Evolutionary conservation across 2,113 vertebrate species (phyloP).

Genomic region (Campylomormyrus tamandua): DNA sequence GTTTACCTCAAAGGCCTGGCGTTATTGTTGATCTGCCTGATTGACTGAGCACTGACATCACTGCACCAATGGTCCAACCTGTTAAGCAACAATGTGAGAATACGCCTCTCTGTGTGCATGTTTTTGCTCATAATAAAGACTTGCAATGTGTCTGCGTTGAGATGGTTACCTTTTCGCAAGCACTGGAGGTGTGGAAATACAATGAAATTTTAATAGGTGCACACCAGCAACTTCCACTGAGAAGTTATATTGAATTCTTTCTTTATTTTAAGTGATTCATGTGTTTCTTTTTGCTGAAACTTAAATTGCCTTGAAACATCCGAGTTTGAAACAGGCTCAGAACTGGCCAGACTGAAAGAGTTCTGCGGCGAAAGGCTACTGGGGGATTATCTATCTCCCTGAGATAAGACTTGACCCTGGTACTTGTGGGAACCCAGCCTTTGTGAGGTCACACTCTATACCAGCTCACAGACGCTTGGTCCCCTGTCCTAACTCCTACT

Average conservation of each 20-base stretch:
- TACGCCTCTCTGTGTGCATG: background rate
- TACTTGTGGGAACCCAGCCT: background rate
- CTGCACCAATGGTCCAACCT: background rate
- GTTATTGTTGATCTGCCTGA: background rate
- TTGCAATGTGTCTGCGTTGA: background rate
- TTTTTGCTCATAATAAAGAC: background rate
- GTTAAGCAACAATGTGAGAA: background rate
- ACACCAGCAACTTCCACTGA: background rate
- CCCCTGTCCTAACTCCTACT: background rate
- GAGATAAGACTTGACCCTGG: background rate
- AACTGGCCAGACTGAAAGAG: background rate
- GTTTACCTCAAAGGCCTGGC: background rate
- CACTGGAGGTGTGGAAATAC: background rate
- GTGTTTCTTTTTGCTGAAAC: background rate
- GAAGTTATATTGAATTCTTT: background rate
- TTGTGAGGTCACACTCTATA: background rate
- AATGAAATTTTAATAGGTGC: background rate
- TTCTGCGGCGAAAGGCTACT: background rate
- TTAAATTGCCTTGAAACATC: background rate
- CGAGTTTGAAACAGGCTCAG: background rate
- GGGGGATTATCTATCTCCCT: conserved; percentile 58
- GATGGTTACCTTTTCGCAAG: background rate
- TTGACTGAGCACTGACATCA: conserved; percentile 16
- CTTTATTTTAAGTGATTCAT: background rate
- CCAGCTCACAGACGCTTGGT: background rate